Percentiles rank a stretch among this genome's conserved stretches.
These are phyloP conservation scores for Columba livia DNA, from an alignment of 2,113 vertebrate genomes.

Conservation along the genomic window DNA sequence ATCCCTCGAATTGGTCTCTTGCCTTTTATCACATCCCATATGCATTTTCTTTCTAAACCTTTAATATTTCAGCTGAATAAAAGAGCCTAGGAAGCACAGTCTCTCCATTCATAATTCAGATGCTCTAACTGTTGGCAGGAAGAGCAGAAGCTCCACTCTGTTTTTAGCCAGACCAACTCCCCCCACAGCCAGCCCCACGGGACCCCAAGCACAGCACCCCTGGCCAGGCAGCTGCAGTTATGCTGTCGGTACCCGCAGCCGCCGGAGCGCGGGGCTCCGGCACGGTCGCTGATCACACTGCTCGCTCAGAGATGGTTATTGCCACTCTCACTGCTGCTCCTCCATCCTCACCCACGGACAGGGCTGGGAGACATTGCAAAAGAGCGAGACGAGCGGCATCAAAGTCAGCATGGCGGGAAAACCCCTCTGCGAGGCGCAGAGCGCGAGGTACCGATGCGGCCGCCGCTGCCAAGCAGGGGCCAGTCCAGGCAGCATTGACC, in stretches of 20 bases:
- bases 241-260: too few relatives aligned
- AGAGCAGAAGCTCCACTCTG: neutral
- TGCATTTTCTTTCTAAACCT: neutral
- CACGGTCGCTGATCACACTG: neutral
- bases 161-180: accelerated
- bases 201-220: too few relatives aligned
- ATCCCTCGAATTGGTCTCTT: neutral
- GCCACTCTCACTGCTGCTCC: neutral
- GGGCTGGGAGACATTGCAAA: accelerated
- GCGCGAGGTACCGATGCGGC: accelerated
- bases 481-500: neutral
- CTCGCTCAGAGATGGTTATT: neutral
- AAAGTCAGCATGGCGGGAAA: neutral
- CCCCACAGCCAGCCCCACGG: neutral
- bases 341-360: accelerated
- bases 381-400: neutral
- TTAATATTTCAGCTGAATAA: neutral
- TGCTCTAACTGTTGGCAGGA: neutral
- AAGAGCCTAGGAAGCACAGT: neutral
- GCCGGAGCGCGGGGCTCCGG: too few relatives aligned
- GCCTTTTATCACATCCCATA: neutral
- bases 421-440: accelerated
- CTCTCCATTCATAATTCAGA: neutral
- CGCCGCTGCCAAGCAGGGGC: neutral
- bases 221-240: too few relatives aligned